Base-by-base conservation (phyloP, 2,888 invertebrate species). In the Tethea ocularis region DNA sequence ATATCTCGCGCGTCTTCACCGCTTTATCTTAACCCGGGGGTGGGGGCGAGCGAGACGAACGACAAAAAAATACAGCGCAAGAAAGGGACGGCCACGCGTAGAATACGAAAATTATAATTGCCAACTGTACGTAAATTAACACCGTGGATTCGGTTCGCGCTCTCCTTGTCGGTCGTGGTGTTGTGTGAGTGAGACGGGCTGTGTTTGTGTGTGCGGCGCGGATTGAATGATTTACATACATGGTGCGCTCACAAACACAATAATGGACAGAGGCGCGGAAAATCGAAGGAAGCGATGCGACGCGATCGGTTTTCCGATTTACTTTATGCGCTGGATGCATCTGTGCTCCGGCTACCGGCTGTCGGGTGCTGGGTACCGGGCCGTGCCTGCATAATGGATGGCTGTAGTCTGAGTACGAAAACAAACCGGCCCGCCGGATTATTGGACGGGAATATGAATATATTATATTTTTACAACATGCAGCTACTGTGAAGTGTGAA, bases 81-180 rank as follows among this genome's bases (percentile, higher is more conserved):
- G 91, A 91, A 82, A 87, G 84, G 83, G 91, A 91, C 82, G 77
- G 80, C 68, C 76, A 78, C 83, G 74, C 54, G 54, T 77, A 73
- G 72, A 83, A 87, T 85, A 84, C 87, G 88, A 89, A 91, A 91
- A 93, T 92, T 91, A 93, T 93, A 93, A 93, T 93, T 93, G 92
- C 91, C 91, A 90, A 88, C 87, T 87, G 91, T 88, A 88, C 88
- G 89, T 92, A 90, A 93, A 93, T 93, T 93, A 93, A 92, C 92
- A 90, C 91, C 87, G 87, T 77, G 83, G 89, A 88, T 89, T 86
- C 82, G 79, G 79, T 75, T 80, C 76, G 69, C 82, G 75, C 78
- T 82, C 81, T 83, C 84, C 66, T 78, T 79, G 36, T 74, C 67
- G 29, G 24, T 20, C 51, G 17, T 57, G 20, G n/a, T 22, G 26